Evolutionary conservation across 2,888 invertebrate species (phyloP), one percentile per base, ranked within the genome.

Genomic region (Zhengitettix transpicula): DNA sequence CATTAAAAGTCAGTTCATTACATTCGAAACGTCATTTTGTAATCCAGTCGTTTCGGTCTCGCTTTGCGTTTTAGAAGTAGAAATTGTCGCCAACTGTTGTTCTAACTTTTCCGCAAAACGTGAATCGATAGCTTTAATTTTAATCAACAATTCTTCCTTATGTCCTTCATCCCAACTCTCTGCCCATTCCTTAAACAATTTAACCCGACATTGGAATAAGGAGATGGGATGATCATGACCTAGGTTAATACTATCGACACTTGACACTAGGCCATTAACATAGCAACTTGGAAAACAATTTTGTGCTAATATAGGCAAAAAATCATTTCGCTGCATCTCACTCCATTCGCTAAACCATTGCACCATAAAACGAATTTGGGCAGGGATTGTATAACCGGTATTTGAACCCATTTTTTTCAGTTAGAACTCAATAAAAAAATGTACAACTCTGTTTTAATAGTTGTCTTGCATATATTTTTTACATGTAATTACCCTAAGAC

Each of bases 331-430:
- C 71, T 92, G 91, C 71, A 91, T 78, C 69, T 91, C 91, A 70
- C 90, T 90, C 82, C 89, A 92, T 73, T 91, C 90, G 68, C 82
- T 81, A 69, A 92, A 92, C 92, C 92, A 92, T 70, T 89, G 86
- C 60, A 87, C 77, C 65, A 91, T 76, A 71, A 90, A 92, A 59
- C 87, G 79, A 67, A 91, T 77, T 73, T 92, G 90, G 5, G 85
- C 84, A 69, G 86, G 86, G 44, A 82, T 72, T 62, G 78, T 77
- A 60, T 67, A 68, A 12, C 65, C 64, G 47, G 65, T 64, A 42
- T 62, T 65, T 40, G 65, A 65, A 41, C 63, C 65, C 66, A 65
- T 66, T 54, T 53, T 58, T 55, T 40, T 3, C 28, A 28, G 28
- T 28, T 28, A 7, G 28, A 28, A 7, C 28, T 28, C 28, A 28